Evolutionary conservation across 2,113 vertebrate species (phyloP), one percentile per base, ranked within the genome.

Genomic region (Labeo catla): DNA sequence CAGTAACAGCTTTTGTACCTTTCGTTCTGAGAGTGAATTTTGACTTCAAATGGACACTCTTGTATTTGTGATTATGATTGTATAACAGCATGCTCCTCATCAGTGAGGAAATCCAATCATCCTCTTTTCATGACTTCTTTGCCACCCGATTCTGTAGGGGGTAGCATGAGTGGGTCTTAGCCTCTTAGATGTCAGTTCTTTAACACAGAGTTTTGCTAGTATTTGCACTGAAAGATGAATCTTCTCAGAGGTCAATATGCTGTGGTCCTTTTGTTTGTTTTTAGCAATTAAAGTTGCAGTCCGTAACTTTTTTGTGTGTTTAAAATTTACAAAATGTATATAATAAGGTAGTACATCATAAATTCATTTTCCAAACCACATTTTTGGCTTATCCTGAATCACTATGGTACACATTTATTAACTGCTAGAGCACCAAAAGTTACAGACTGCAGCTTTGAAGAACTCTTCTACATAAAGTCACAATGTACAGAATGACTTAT

Each of bases 181-280:
- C 49, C 13, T 77, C 49, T 89, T 82, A 83, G 79, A 82, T 63
- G n/a, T 82, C 83, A 68, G 76, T 19, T 54, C 52, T 54, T 57
- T 57, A 19, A 57, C 15, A 57, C 54, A 54, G 13, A 52, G 52
- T 84, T 45, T 81, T 23, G 21, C 50, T 28, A 74, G 72, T 34
- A 28, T 59, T 72, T 36, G 54, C 61, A 36, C 54, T 86, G 36
- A 81, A 74, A 85, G 47, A 15, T 5, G 47, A 21, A 88, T 47
- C 13, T 50, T 12, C 59, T 19, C 0, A 36, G n/a, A 39, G 16
- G 65, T n/a, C 39, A 45, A 21, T 39, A 72, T 8, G 16, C 68
- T 72, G 36, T 43, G 4, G 8, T 72, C 16, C 34, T 16, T 36
- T 34, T 16, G 28, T 68, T 8, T 70, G 6, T 16, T 70, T 28